phyloP scores from a whole-genome alignment of 2,888 invertebrate species.

The Patella ulyssiponensis region DNA sequence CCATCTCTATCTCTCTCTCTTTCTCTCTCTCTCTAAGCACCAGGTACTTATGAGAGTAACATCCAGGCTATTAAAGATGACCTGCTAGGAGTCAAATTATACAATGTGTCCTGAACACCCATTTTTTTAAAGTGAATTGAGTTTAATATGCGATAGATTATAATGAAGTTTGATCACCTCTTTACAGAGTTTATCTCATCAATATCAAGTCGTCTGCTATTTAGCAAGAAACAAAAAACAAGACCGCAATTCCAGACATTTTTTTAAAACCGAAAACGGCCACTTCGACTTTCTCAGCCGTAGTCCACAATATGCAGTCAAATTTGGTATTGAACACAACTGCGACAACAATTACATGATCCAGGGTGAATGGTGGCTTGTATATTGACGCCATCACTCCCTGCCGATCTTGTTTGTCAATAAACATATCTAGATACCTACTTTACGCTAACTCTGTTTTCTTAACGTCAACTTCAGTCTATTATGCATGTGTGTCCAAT shows the following conservation, averaged over 20 bases:
- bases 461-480: not conserved
- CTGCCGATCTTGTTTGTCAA: slow-evolving; percentile 1
- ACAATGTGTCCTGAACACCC: too few relatives aligned
- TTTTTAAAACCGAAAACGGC: not conserved
- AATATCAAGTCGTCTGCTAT: not conserved
- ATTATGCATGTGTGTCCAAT: too few relatives aligned
- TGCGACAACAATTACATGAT: not conserved
- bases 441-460: not conserved
- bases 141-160: too few relatives aligned
- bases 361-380: not conserved
- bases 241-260: not conserved
- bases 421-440: not conserved
- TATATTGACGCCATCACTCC: not conserved
- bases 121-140: too few relatives aligned
- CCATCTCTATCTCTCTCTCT: too few relatives aligned
- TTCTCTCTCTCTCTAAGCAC: too few relatives aligned
- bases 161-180: too few relatives aligned
- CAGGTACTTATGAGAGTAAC: too few relatives aligned
- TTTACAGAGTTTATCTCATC: not conserved
- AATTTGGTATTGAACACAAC: not conserved
- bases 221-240: not conserved
- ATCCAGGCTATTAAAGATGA: too few relatives aligned
- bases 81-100: too few relatives aligned
- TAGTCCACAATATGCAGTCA: not conserved
- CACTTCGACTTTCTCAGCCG: slow-evolving; percentile 4